Evolutionary conservation across 1,140 invertebrate species (phyloP).

Genomic region (Lucilia cuprina): DNA sequence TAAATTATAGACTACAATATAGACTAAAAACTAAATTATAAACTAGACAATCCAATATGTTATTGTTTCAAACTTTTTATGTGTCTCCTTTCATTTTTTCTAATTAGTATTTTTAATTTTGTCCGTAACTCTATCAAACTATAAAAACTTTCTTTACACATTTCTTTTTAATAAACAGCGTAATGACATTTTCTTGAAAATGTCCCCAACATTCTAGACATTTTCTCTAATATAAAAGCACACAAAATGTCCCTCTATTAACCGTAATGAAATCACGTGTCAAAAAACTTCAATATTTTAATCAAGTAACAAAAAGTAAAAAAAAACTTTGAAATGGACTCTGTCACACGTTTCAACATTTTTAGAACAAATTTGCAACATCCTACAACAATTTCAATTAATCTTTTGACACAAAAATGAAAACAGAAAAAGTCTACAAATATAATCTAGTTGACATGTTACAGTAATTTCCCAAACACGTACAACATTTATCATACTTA

Average conservation of each 20-base stretch:
- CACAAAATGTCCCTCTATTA: background rate
- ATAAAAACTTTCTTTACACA: too few species aligned
- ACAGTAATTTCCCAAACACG: constrained; percentile 21
- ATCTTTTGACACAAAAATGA: background rate
- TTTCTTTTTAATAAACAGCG: too few species aligned
- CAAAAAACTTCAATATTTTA: background rate
- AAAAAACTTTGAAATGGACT: background rate
- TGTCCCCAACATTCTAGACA: background rate
- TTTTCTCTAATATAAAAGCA: background rate
- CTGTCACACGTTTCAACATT: background rate
- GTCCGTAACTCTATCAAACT: too few species aligned
- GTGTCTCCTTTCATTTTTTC: too few species aligned
- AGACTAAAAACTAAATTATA: too few species aligned
- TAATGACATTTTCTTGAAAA: too few species aligned
- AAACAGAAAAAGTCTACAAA: too few species aligned
- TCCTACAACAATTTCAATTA: background rate
- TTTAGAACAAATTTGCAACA: too few species aligned
- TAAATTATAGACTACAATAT: too few species aligned
- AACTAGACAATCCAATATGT: too few species aligned
- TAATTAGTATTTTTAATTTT: too few species aligned
- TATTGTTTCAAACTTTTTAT: too few species aligned
- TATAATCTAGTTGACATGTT: background rate
- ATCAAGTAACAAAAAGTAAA: background rate
- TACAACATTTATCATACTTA: constrained; percentile 28
- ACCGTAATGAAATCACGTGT: background rate